Percentiles rank a stretch among this genome's conserved stretches.
These are phyloP conservation scores for Poecile atricapillus DNA, from an alignment of 2,113 vertebrate genomes.

Conservation along the genomic window DNA sequence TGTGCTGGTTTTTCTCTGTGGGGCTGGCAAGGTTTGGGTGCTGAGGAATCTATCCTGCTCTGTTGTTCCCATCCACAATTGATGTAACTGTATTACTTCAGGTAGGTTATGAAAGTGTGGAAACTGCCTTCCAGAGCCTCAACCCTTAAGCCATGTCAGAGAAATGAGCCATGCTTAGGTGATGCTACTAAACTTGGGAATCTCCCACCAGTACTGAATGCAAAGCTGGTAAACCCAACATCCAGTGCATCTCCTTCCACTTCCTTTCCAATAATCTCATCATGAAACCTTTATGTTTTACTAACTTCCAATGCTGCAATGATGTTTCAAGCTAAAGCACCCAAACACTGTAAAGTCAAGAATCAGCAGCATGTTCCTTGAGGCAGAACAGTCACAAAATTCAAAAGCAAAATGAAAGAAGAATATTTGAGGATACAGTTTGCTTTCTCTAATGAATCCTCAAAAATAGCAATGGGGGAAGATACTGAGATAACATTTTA, in stretches of 20 bases:
- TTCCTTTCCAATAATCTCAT: background rate
- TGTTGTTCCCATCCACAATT: background rate
- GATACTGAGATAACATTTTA: background rate
- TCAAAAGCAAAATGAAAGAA: background rate
- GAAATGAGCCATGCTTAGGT: background rate
- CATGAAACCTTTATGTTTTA: background rate
- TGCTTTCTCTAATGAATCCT: background rate
- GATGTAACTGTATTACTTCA: background rate
- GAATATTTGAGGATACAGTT: background rate
- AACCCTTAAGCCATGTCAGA: background rate
- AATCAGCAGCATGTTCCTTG: background rate
- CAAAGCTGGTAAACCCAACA: background rate
- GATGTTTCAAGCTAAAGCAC: background rate
- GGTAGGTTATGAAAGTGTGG: background rate
- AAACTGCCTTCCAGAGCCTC: background rate
- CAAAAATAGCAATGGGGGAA: background rate
- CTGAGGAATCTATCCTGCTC: background rate
- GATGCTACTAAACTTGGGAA: background rate
- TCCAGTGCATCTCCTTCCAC: background rate
- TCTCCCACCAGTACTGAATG: background rate
- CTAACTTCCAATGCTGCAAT: background rate
- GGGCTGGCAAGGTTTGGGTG: background rate
- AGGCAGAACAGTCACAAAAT: background rate
- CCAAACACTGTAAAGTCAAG: background rate
- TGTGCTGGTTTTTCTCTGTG: background rate